Evolutionary conservation across 1,140 invertebrate genomes (phyloP).

Genomic region (Panonychus citri): DNA sequence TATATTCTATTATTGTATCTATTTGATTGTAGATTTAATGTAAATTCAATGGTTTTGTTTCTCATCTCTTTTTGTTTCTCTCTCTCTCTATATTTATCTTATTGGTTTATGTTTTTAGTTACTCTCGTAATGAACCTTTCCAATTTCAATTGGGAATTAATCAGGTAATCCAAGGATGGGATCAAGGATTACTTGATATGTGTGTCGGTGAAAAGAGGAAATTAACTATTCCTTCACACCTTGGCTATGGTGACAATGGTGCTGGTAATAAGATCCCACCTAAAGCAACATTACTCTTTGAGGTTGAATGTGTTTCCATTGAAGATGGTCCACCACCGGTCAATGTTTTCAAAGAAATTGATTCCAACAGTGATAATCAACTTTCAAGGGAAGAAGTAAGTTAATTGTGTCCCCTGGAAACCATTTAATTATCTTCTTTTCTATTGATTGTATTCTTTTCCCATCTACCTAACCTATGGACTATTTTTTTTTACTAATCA

Average conservation of each 20-base stretch:
- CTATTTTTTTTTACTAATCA: too few relatives aligned
- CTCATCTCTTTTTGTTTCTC: not conserved
- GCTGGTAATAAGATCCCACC: slow-evolving; percentile 38
- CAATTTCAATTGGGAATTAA: slow-evolving; percentile 24
- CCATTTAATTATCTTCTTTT: not conserved
- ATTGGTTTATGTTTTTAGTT: slow-evolving; percentile 10
- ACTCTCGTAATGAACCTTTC: slow-evolving; percentile 23
- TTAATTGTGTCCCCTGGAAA: not conserved
- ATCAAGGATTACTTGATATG: slow-evolving; percentile 71
- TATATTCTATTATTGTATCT: not conserved
- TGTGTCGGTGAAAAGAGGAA: slow-evolving; percentile 81
- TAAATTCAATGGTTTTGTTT: not conserved
- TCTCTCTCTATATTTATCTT: not conserved
- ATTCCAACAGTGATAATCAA: slow-evolving; percentile 60
- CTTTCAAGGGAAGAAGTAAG: slow-evolving; percentile 77
- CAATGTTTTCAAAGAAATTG: slow-evolving; percentile 66
- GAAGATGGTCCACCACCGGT: slow-evolving; percentile 31
- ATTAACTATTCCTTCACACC: slow-evolving; percentile 57
- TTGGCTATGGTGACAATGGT: slow-evolving; percentile 73
- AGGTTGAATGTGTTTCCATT: slow-evolving; percentile 68
- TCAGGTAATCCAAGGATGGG: slow-evolving; percentile 38
- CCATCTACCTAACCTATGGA: too few relatives aligned
- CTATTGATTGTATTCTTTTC: too few relatives aligned
- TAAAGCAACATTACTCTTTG: slow-evolving; percentile 56
- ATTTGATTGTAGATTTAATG: not conserved